Evolutionary conservation across 2,113 vertebrate genomes (phyloP), one percentile per base, ranked within the genome.

Genomic region (Eolophus roseicapilla): DNA sequence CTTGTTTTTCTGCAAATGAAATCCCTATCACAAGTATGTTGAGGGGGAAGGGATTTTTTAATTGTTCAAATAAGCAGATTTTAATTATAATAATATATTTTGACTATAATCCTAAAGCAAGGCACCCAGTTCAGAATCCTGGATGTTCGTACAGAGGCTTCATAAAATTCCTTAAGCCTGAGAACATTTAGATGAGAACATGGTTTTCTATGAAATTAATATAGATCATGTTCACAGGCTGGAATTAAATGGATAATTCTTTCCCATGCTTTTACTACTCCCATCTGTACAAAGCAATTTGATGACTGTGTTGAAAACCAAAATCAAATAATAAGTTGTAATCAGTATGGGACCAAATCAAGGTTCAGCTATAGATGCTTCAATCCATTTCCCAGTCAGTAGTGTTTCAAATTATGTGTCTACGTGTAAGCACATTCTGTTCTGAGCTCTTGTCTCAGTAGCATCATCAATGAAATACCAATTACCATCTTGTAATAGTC

Each of bases 1-100:
- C 53, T 91, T 92, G 35, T 43, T 96, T 96, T 95, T 93, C 79
- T 88, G 84, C 93, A 86, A 90, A 92, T 43, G 69, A 82, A 92
- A 92, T 88, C 70, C 65, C n/a, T 76, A 43, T 75, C 69, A 74
- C 35, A 91, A 70, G 67, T 37, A 57, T 74, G 16, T 60, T 25
- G 23, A 84, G 43, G 28, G 4, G 19, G 7, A 53, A 62, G 9
- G 9, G 35, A 17, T 57, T 29, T 80, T 89, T 75, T 92, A 43
- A 44, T 46, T 81, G 60, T 75, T 83, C 77, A 84, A 94, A 65
- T 64, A 87, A 86, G n/a, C 8, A 83, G 50, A 90, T 88, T 90
- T 95, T 73, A 92, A 82, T 86, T 81, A 69, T 55, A 73, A 35
- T 70, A 6, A 9, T 83, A 50, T 80, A 77, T 92, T 83, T 33